Evolutionary conservation across 2,113 vertebrate species (phyloP).

Genomic region (Pachyramphus minor): DNA sequence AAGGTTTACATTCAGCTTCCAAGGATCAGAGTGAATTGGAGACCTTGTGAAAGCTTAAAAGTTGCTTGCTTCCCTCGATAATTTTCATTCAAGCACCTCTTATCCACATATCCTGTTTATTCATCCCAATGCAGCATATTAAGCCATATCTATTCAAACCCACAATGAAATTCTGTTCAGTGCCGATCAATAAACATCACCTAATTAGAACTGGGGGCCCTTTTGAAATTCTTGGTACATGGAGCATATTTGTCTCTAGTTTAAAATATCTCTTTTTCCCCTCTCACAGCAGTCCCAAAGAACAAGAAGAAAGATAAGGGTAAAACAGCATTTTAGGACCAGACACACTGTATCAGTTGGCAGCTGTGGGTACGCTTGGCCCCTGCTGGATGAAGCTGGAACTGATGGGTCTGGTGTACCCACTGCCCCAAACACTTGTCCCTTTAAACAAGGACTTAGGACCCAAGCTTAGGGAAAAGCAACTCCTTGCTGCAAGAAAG

Average conservation of each 20-base stretch:
- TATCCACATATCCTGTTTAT: background rate
- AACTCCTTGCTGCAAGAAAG: background rate
- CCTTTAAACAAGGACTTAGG: background rate
- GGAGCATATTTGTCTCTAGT: background rate
- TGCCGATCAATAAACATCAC: background rate
- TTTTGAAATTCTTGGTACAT: background rate
- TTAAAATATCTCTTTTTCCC: background rate
- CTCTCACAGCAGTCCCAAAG: background rate
- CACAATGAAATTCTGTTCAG: background rate
- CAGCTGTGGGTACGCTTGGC: background rate
- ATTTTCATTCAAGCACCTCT: background rate
- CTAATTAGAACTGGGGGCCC: background rate
- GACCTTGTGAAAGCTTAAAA: background rate
- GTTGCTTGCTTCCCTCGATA: rapidly evolving
- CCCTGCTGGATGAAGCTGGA: background rate
- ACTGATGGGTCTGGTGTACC: background rate
- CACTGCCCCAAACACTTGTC: background rate
- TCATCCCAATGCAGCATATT: background rate
- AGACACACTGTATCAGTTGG: background rate
- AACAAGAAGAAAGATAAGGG: background rate
- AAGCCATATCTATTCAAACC: background rate
- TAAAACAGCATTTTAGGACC: background rate
- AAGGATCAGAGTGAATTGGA: background rate
- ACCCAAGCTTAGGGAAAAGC: background rate
- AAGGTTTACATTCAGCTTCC: background rate